Evolutionary conservation across 2,888 invertebrate genomes (phyloP).

Genomic region (Onchidella celtica): DNA sequence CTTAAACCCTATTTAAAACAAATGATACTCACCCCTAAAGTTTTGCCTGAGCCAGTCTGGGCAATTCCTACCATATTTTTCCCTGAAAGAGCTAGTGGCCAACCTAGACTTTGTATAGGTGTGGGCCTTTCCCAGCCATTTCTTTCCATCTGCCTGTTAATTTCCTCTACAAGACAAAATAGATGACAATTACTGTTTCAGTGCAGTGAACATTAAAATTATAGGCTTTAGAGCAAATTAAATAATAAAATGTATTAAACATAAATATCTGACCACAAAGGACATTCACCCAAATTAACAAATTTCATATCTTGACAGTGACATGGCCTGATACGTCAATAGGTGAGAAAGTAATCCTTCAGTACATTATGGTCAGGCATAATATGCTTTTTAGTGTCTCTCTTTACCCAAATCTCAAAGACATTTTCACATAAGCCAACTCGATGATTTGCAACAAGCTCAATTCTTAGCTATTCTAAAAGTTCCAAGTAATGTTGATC

Average conservation of each 20-base stretch:
- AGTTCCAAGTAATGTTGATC: too few species aligned
- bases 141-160: conserved; percentile 67
- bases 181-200: not conserved
- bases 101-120: conserved; percentile 96
- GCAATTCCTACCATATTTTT: conserved; percentile 80
- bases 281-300: too few species aligned
- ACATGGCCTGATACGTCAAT: too few species aligned
- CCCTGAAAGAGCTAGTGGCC: conserved; percentile 84
- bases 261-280: too few species aligned
- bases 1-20: not conserved
- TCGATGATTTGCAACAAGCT: too few species aligned
- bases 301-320: too few species aligned
- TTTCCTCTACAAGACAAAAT: conserved; percentile 69
- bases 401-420: too few species aligned
- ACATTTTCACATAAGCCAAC: too few species aligned
- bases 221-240: not conserved
- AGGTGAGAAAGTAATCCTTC: too few species aligned
- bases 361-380: too few species aligned
- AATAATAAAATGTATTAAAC: not conserved
- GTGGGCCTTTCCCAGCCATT: conserved; percentile 86
- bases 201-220: not conserved
- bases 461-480: too few species aligned
- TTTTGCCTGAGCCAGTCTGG: conserved; percentile 80
- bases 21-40: conserved; percentile 83
- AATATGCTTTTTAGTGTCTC: too few species aligned